Evolutionary conservation across 2,113 vertebrate genomes (phyloP), one percentile per base, ranked within the genome.

Genomic region (Scopus umbretta): DNA sequence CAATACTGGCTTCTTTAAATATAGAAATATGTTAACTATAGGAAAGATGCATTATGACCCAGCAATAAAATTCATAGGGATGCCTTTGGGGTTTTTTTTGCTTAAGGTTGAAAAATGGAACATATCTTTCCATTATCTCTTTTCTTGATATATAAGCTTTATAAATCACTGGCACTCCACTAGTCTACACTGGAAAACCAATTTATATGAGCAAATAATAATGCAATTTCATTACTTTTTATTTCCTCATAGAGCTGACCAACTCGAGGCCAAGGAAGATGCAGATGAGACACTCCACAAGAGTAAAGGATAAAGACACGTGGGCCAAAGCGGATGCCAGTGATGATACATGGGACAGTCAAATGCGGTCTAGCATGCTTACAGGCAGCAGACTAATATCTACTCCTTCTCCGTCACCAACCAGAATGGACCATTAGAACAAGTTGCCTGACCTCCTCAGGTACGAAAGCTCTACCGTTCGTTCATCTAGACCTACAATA

Each of bases 141-240:
- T 94, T 80, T 73, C 56, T 93, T 80, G 72, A 93, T 83, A 45
- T 34, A 78, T 80, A 75, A 86, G 22, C 21, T 63, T 67, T 84
- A 88, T 74, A 90, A 92, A 90, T 95, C 82, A 88, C 34, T 84
- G 16, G 32, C 32, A 78, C 12, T 74, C 59, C 66, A 78, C 90
- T 88, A 95, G 20, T 62, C 66, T 92, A 53, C 65, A 49, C 45
- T 47, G 18, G 14, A 38, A 93, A 96, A 63, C 58, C 55, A 52
- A 93, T 66, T 92, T 80, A 52, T 70, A 36, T 52, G 50, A 93
- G 45, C 74, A 96, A 96, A 94, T 95, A 92, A 86, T 62, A 47
- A 71, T 36, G 36, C 6, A 9, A 50, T 94, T 80, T 42, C 53
- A 73, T 76, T 80, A 55, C 14, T 53, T 94, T 76, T 70, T 73